Evolutionary conservation across 2,113 vertebrate species (phyloP).

Genomic region (Paedocypris sp.): DNA sequence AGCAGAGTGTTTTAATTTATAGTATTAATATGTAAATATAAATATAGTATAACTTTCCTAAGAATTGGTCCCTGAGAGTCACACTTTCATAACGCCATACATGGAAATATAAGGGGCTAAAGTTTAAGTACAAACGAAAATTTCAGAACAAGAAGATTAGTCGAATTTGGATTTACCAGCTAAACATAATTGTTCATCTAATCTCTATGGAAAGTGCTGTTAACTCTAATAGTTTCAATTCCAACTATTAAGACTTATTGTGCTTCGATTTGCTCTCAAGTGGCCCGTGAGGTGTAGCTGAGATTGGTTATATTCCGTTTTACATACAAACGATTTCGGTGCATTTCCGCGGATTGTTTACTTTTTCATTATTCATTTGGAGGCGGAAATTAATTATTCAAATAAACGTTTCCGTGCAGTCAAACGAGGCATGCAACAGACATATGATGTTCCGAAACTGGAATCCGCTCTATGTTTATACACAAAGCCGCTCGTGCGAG

Average conservation of each 20-base stretch:
- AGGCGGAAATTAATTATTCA: no score
- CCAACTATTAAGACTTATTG: conserved; percentile 45
- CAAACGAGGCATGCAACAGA: not conserved
- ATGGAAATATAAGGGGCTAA: not conserved
- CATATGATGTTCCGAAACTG: conserved; percentile 12
- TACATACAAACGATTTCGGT: no score
- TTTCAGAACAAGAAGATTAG: conserved; percentile 47
- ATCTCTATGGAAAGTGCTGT: conserved; percentile 47
- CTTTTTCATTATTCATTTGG: no score
- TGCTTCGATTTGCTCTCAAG: conserved; percentile 36
- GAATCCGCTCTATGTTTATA: conserved; percentile 9
- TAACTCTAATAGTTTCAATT: conserved; percentile 56
- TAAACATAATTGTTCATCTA: conserved; percentile 46
- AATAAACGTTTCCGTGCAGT: not conserved
- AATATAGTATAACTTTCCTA: no score
- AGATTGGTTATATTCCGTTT: not conserved
- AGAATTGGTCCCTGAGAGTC: no score
- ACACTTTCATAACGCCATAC: no score
- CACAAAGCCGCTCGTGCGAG: conserved; percentile 3
- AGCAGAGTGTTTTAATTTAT: no score
- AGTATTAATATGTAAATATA: no score
- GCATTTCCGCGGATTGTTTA: no score
- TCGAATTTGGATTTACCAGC: conserved; percentile 43
- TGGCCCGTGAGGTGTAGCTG: not conserved
- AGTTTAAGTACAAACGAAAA: conserved; percentile 48